Evolutionary conservation across 1,140 invertebrate genomes (phyloP).

Genomic region (Rhopalosiphum padi): DNA sequence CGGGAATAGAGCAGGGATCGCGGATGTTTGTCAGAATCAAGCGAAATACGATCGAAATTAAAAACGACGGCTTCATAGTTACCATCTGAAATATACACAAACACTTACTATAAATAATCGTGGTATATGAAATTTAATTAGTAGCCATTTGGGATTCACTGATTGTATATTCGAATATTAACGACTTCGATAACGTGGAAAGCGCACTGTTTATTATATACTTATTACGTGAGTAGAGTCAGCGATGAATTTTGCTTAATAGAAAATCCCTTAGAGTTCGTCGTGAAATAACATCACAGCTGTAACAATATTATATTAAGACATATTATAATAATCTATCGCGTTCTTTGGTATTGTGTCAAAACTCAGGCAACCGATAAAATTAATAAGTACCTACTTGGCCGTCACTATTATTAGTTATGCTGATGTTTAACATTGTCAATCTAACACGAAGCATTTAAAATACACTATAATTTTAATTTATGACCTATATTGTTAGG

Average conservation of each 20-base stretch:
- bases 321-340: no score
- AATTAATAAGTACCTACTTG: no score
- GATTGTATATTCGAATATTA: neutral
- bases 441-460: no score
- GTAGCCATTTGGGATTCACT: neutral
- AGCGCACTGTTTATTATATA: neutral
- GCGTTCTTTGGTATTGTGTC: no score
- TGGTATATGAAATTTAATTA: neutral
- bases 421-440: no score
- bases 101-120: neutral
- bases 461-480: no score
- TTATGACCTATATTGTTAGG: no score
- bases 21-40: neutral
- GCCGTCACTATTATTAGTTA: no score
- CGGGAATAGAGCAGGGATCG: neutral
- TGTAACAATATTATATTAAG: neutral
- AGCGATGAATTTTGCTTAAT: neutral
- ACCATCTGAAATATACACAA: neutral
- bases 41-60: neutral
- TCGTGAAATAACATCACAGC: neutral
- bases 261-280: neutral
- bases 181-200: neutral
- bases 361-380: no score
- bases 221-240: neutral
- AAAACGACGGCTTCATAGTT: neutral